These are phyloP conservation scores for Pelvicachromis taeniatus DNA, from an alignment of 2,113 vertebrate species.

Conservation along the genomic window DNA sequence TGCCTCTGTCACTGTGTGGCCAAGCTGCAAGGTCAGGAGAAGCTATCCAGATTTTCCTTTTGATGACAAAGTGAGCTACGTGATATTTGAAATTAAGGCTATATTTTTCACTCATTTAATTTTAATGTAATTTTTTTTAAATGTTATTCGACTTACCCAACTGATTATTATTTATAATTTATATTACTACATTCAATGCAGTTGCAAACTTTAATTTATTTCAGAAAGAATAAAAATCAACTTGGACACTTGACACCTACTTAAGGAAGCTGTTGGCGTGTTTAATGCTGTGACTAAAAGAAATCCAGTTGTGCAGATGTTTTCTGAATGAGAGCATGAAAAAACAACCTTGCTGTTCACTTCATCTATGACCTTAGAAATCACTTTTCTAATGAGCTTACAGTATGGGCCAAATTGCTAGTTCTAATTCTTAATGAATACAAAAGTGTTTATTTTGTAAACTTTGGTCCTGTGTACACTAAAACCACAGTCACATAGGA, in stretches of 20 bases:
- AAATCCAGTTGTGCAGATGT: neutral
- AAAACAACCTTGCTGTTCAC: neutral
- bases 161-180: neutral
- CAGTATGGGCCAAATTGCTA: neutral
- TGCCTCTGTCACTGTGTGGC: neutral
- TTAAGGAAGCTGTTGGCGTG: neutral
- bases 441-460: neutral
- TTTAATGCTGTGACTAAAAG: neutral
- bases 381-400: neutral
- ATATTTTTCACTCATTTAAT: neutral
- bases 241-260: neutral
- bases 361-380: neutral
- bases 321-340: neutral
- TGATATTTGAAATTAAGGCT: neutral
- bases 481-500: neutral
- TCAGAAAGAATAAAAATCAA: neutral
- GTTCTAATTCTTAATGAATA: neutral
- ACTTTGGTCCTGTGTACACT: neutral
- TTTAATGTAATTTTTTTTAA: too few species aligned
- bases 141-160: neutral
- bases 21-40: conserved; percentile 7
- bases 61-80: neutral
- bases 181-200: neutral
- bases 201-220: neutral
- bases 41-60: neutral